phyloP scores from a whole-genome alignment of 1,140 invertebrate genomes.

The Ruditapes philippinarum region DNA sequence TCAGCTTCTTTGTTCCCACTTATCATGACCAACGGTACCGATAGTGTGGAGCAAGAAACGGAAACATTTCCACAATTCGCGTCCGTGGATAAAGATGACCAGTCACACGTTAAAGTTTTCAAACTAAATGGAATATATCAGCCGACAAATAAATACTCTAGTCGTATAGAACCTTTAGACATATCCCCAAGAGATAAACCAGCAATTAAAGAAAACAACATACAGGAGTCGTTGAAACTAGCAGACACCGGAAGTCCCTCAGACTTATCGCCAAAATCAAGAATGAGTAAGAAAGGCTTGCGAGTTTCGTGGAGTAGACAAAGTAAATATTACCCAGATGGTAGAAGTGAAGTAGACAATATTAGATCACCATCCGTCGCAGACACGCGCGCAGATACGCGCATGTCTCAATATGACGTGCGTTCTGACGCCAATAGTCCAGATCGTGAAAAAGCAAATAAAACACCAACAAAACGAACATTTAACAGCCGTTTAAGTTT shows the following conservation, averaged over 20 bases:
- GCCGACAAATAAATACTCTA: conserved; percentile 75
- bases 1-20: conserved; percentile 40
- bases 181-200: conserved; percentile 56
- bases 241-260: conserved; percentile 45
- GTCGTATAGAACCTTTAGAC: conserved; percentile 52
- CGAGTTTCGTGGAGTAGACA: conserved; percentile 75
- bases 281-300: conserved; percentile 69
- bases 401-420: conserved; percentile 12
- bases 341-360: conserved; percentile 1
- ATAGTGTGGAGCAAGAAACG: not conserved
- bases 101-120: conserved; percentile 73
- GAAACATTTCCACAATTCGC: conserved; percentile 67
- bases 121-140: conserved; percentile 73
- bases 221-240: conserved; percentile 51
- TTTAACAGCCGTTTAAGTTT: conserved; percentile 56
- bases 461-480: not conserved
- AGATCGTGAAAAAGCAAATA: not conserved
- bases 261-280: conserved; percentile 62
- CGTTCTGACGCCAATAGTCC: not conserved
- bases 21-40: not conserved
- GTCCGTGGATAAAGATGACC: conserved; percentile 75
- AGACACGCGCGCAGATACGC: conserved; percentile 14
- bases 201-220: conserved; percentile 31
- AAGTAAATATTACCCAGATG: conserved; percentile 62
- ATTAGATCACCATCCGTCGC: not conserved